Conservation (phyloP, 2,888 invertebrate species). For the Empis livida region DNA sequence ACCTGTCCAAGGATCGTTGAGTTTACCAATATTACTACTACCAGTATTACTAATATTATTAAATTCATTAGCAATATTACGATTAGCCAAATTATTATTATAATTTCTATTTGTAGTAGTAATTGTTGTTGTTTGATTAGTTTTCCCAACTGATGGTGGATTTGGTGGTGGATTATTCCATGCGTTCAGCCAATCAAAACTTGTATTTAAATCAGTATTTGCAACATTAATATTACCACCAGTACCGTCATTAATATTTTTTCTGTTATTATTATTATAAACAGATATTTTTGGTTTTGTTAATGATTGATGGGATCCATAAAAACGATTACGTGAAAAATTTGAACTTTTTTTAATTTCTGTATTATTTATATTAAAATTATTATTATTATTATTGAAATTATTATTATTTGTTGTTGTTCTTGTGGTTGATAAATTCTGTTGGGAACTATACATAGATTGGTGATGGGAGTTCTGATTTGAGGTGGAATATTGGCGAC, state of each 20-base stretch:
- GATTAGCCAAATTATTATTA: neutral
- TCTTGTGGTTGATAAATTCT: constrained; percentile 14
- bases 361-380: constrained; percentile 7
- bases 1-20: constrained; percentile 18
- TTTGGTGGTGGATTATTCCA: constrained; percentile 15
- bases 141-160: constrained; percentile 8
- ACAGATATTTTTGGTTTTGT: constrained; percentile 12
- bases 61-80: neutral
- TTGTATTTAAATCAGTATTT: constrained; percentile 8
- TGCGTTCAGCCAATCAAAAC: constrained; percentile 15
- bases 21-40: constrained; percentile 7
- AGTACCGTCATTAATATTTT: constrained; percentile 1
- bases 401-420: constrained; percentile 8
- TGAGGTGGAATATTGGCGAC: constrained; percentile 5
- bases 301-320: constrained; percentile 16
- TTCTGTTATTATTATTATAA: constrained; percentile 10
- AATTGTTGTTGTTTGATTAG: neutral
- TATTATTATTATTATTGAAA: constrained; percentile 5
- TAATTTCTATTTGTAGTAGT: constrained; percentile 1
- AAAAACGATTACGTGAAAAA: constrained; percentile 14
- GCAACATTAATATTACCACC: constrained; percentile 1
- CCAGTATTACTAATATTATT: neutral
- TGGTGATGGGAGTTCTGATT: constrained; percentile 15
- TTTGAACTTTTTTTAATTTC: constrained; percentile 7
- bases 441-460: constrained; percentile 16